phyloP scores from a whole-genome alignment of 2,113 vertebrate genomes.

The Colaptes auratus region DNA sequence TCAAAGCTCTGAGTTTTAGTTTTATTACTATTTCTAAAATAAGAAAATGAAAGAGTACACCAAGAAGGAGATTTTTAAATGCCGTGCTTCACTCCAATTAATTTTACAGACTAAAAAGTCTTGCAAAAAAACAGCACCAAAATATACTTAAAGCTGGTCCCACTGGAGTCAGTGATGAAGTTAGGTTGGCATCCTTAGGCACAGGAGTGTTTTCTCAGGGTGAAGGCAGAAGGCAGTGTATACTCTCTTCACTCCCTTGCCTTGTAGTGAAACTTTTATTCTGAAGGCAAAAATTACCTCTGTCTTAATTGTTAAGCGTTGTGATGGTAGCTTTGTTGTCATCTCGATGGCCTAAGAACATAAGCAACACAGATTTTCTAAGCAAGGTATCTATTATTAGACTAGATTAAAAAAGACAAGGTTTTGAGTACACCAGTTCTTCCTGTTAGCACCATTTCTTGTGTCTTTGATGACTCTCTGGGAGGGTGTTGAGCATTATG shows the following conservation, averaged over 20 bases:
- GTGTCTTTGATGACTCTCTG: not conserved
- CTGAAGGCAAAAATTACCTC: not conserved
- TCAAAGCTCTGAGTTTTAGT: not conserved
- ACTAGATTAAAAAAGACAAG: not conserved
- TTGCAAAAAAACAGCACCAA: not conserved
- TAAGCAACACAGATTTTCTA: not conserved
- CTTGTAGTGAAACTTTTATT: not conserved
- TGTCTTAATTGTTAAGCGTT: not conserved
- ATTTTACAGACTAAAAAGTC: not conserved
- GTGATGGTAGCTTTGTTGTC: not conserved
- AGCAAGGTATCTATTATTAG: not conserved
- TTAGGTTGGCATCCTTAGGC: not conserved
- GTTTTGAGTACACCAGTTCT: not conserved
- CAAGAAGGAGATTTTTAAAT: not conserved
- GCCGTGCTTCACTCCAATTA: not conserved
- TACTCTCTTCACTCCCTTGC: not conserved
- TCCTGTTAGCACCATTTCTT: not conserved
- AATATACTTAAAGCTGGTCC: not conserved
- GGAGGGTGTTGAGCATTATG: not conserved
- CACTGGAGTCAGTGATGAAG: not conserved
- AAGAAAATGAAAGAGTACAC: not conserved
- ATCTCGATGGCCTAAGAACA: not conserved
- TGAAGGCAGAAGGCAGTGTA: not conserved
- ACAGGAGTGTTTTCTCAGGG: not conserved
- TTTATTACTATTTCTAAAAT: not conserved